Conservation (phyloP, 2,888 invertebrate species). For the Malacosoma neustria region DNA sequence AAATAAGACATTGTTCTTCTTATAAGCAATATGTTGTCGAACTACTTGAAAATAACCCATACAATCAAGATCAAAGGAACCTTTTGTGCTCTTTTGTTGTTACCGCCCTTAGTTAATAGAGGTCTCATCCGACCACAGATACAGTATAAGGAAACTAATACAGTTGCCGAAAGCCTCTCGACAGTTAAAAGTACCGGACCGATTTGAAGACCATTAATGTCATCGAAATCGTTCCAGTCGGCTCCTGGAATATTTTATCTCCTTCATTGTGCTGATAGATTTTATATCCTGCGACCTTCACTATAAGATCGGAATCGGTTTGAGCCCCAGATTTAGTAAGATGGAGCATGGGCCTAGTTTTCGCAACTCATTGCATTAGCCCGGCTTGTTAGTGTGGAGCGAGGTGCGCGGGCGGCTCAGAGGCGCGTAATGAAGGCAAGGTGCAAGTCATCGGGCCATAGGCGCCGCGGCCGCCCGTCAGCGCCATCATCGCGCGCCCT, state of each 20-base stretch:
- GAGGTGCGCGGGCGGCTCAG: slow-evolving; percentile 31
- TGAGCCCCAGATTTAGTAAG: slow-evolving; percentile 12
- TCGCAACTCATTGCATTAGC: slow-evolving; percentile 74
- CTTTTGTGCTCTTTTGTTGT: slow-evolving; percentile 45
- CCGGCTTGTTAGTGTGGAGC: slow-evolving; percentile 64
- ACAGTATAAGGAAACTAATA: slow-evolving; percentile 42
- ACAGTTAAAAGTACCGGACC: slow-evolving; percentile 43
- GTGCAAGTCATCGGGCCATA: slow-evolving; percentile 63
- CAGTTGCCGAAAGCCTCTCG: slow-evolving; percentile 32
- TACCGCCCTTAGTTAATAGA: slow-evolving; percentile 51
- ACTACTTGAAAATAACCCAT: no score
- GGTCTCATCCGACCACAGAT: slow-evolving; percentile 24
- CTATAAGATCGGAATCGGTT: slow-evolving; percentile 27
- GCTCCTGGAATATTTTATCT: slow-evolving; percentile 46
- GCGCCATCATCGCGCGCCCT: slow-evolving; percentile 54
- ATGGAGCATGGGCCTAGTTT: slow-evolving; percentile 30
- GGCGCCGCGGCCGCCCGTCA: slow-evolving; percentile 53
- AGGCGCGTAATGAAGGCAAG: slow-evolving; percentile 58
- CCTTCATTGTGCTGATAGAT: slow-evolving; percentile 15
- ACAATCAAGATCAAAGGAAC: slow-evolving; percentile 42
- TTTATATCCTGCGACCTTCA: slow-evolving; percentile 21
- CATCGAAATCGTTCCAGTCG: slow-evolving; percentile 51
- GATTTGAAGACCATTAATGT: slow-evolving; percentile 66
- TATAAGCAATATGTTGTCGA: no score
- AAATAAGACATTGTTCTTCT: no score